phyloP scores from a whole-genome alignment of 2,888 invertebrate species.

The Lochmaea crataegi region DNA sequence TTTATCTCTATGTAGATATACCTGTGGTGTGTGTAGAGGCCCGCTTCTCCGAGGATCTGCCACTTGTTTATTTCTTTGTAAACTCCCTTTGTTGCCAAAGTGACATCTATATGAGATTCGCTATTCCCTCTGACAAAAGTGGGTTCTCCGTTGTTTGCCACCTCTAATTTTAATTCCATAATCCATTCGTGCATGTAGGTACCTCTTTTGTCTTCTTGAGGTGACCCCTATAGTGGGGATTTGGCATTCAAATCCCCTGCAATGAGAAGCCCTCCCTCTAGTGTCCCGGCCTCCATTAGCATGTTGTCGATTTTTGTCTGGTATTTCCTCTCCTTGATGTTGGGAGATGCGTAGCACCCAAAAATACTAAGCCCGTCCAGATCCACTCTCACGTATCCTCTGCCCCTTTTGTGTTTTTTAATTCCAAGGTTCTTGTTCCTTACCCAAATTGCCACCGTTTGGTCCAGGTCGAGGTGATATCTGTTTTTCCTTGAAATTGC shows the following conservation, averaged over 20 bases:
- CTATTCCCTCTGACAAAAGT: too few species aligned
- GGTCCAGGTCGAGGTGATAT: neutral
- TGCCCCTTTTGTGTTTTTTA: neutral
- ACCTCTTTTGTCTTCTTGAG: slow-evolving; percentile 5
- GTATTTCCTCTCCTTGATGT: neutral
- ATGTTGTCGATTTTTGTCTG: neutral
- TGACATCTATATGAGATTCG: too few species aligned
- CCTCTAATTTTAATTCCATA: neutral
- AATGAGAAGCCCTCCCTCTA: too few species aligned
- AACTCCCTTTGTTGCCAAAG: too few species aligned
- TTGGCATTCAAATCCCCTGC: too few species aligned
- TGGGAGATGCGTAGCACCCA: slow-evolving; percentile 23
- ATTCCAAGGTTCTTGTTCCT: slow-evolving; percentile 4
- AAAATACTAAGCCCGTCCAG: neutral
- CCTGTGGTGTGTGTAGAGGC: neutral
- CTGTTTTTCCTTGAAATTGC: neutral
- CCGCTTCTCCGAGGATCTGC: neutral
- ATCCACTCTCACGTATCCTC: slow-evolving; percentile 10
- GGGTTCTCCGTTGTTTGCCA: slow-evolving; percentile 11
- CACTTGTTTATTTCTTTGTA: neutral
- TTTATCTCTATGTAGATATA: slow-evolving; percentile 3
- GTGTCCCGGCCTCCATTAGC: neutral
- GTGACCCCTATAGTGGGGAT: slow-evolving; percentile 10
- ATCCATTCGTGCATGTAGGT: slow-evolving; percentile 3
- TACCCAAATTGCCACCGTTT: neutral